A percentile compares a stretch with the other conserved stretches of the same genome.
phyloP scores from a whole-genome alignment of 2,113 vertebrate genomes.

The Hippocampus barbouri region DNA sequence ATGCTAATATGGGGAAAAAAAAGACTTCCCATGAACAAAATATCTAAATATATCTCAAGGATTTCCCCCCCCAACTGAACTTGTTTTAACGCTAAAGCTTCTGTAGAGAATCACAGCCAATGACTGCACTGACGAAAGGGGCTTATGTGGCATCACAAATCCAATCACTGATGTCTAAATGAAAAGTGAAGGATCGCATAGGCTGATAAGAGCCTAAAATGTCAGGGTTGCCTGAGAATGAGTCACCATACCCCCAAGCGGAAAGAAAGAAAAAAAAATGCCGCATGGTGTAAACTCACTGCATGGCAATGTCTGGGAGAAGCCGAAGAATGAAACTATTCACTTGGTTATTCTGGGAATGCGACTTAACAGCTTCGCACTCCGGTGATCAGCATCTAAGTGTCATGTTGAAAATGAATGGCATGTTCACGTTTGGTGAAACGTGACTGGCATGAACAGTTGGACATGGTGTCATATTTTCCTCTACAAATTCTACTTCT shows the following conservation, averaged over 20 bases:
- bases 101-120: not conserved
- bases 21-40: not conserved
- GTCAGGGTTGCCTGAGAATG: slow-evolving; percentile 20
- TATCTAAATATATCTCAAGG: not conserved
- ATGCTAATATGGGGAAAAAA: not conserved
- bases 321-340: slow-evolving; percentile 12
- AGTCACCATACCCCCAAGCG: slow-evolving; percentile 8
- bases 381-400: not conserved
- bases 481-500: not conserved
- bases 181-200: slow-evolving; percentile 21
- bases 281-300: slow-evolving; percentile 1
- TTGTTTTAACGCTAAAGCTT: slow-evolving; percentile 34
- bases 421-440: slow-evolving; percentile 10
- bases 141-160: slow-evolving; percentile 8
- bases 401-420: slow-evolving; percentile 22
- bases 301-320: slow-evolving; percentile 12
- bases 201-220: slow-evolving; percentile 29
- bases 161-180: slow-evolving; percentile 19
- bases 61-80: not conserved
- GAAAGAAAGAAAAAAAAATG: slow-evolving; percentile 18
- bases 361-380: slow-evolving; percentile 9
- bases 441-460: not conserved
- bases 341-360: slow-evolving; percentile 25
- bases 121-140: slow-evolving; percentile 8
- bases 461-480: slow-evolving; percentile 11